phyloP scores from a whole-genome alignment of 2,888 invertebrate genomes.

The Phymatocera aterrima region DNA sequence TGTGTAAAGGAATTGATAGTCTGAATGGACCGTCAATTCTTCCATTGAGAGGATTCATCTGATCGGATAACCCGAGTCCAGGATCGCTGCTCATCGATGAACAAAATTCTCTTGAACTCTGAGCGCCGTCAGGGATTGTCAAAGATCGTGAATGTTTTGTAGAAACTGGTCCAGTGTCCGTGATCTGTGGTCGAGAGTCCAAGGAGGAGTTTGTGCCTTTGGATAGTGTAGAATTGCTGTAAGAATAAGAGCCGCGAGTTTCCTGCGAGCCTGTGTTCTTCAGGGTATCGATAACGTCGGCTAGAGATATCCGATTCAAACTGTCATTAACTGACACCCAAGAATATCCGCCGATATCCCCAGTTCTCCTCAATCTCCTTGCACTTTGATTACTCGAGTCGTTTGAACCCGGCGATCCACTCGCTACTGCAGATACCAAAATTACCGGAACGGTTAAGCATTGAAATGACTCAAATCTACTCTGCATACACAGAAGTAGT shows the following conservation, averaged over 20 bases:
- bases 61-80: not conserved
- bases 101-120: not conserved
- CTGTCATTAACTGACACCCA: constrained; percentile 15
- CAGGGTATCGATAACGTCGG: constrained; percentile 1
- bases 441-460: not conserved
- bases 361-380: not conserved
- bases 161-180: not conserved
- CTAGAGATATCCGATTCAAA: not conserved
- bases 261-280: not conserved
- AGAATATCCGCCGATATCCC: not conserved
- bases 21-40: not conserved
- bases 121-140: not conserved
- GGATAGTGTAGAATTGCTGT: constrained; percentile 14
- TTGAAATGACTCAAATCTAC: not conserved
- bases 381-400: not conserved
- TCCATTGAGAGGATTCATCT: not conserved
- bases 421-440: not conserved
- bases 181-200: not conserved
- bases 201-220: not conserved
- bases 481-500: not conserved
- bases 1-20: not conserved
- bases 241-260: not conserved
- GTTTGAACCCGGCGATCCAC: not conserved
- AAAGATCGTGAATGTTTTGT: not conserved
- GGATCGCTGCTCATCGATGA: not conserved